Evolutionary conservation across 1,140 invertebrate genomes (phyloP).

Genomic region (Zaprionus kolodkinae): DNA sequence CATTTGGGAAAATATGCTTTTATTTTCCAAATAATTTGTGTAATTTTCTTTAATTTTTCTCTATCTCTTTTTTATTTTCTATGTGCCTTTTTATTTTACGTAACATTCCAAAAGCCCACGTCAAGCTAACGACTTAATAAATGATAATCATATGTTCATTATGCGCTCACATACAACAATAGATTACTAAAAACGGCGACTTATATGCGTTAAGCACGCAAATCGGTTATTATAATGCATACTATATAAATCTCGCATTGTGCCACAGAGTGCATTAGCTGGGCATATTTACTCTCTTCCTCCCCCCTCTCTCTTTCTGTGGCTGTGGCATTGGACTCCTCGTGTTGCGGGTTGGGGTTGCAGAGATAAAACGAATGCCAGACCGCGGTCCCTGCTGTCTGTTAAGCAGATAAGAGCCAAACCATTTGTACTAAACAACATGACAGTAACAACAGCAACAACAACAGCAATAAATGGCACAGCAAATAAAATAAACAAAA

Average conservation of each 20-base stretch:
- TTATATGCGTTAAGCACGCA: slow-evolving; percentile 72
- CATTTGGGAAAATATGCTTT: background rate
- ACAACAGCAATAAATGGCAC: slow-evolving; percentile 23
- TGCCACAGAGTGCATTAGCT: slow-evolving; percentile 57
- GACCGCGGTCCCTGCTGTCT: slow-evolving; percentile 30
- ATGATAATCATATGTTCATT: slow-evolving; percentile 66
- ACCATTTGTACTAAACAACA: slow-evolving; percentile 77
- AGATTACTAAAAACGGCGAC: slow-evolving; percentile 31
- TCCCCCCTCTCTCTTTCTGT: background rate
- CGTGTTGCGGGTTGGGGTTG: slow-evolving; percentile 10
- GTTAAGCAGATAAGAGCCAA: slow-evolving; percentile 56
- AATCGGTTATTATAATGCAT: slow-evolving; percentile 78
- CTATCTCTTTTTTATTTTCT: slow-evolving; percentile 33
- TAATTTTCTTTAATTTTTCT: background rate
- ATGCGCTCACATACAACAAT: slow-evolving; percentile 30
- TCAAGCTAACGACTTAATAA: slow-evolving; percentile 58
- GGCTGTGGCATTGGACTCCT: background rate
- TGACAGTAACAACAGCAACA: slow-evolving; percentile 23
- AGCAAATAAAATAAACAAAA: slow-evolving; percentile 64
- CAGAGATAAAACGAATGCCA: slow-evolving; percentile 53
- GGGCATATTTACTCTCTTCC: slow-evolving; percentile 9
- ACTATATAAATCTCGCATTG: slow-evolving; percentile 31
- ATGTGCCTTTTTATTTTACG: slow-evolving; percentile 31
- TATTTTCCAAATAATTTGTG: slow-evolving; percentile 41
- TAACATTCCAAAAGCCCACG: slow-evolving; percentile 6